These are phyloP conservation scores for Cynodonichthys magdalenae DNA, from an alignment of 2,797 vertebrate genomes.

Conservation along the genomic window DNA sequence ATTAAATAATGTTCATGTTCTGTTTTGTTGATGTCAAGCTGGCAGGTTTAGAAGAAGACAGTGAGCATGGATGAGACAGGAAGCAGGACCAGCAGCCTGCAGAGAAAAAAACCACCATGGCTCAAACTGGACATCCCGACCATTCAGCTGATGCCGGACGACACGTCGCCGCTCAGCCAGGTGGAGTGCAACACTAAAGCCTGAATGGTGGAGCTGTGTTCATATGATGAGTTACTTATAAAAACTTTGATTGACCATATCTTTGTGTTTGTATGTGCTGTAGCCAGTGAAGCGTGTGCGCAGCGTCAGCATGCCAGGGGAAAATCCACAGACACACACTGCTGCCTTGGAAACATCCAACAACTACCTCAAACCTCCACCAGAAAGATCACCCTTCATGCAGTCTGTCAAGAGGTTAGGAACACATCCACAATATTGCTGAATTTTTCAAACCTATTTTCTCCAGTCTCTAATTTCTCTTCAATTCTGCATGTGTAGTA, in stretches of 20 bases:
- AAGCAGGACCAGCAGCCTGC: slow-evolving; percentile 87
- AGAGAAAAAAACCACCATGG: slow-evolving; percentile 94
- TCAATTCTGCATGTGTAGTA: slow-evolving; percentile 5
- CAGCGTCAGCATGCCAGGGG: slow-evolving; percentile 91
- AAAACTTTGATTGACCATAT: not conserved
- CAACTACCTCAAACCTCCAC: slow-evolving; percentile 81
- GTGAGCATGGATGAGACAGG: slow-evolving; percentile 85
- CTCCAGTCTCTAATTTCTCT: slow-evolving; percentile 18
- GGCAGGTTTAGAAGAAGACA: slow-evolving; percentile 64
- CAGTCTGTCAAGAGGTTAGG: slow-evolving; percentile 92
- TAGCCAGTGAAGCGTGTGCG: slow-evolving; percentile 82
- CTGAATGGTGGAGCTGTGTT: not conserved
- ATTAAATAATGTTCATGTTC: slow-evolving; percentile 6
- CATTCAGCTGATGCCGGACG: slow-evolving; percentile 75
- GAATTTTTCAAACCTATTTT: slow-evolving; percentile 14
- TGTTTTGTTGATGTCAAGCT: slow-evolving; percentile 51
- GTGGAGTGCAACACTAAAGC: slow-evolving; percentile 60
- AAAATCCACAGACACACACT: slow-evolving; percentile 75
- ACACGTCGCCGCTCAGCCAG: slow-evolving; percentile 78
- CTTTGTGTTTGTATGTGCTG: slow-evolving; percentile 21
- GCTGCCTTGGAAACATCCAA: slow-evolving; percentile 76
- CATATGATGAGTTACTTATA: no score
- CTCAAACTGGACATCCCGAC: slow-evolving; percentile 89
- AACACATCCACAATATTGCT: slow-evolving; percentile 16
- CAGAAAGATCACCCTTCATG: slow-evolving; percentile 88